These are phyloP conservation scores for Armadillidium nasatum DNA, from an alignment of 1,140 invertebrate species.

Conservation along the genomic window DNA sequence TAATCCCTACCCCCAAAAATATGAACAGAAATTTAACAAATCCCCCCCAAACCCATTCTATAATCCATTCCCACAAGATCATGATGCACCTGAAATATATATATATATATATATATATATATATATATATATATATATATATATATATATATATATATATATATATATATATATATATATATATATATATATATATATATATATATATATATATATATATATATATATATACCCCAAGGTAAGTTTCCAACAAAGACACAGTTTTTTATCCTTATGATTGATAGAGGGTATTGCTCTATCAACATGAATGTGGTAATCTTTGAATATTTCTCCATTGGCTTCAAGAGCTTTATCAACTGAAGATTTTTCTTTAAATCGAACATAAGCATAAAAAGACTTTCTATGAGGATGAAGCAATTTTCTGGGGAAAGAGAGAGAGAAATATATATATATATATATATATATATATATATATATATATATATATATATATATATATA, in stretches of 20 bases:
- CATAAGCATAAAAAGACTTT: not conserved
- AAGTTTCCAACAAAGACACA: not conserved
- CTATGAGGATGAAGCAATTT: not conserved
- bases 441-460: not conserved
- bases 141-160: slow-evolving; percentile 24
- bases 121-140: slow-evolving; percentile 18
- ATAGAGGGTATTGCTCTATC: not conserved
- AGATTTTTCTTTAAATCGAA: slow-evolving; percentile 5
- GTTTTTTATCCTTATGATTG: not conserved
- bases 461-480: too few relatives aligned
- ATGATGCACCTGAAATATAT: not conserved
- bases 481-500: too few relatives aligned
- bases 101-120: slow-evolving; percentile 19
- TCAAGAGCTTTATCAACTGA: not conserved
- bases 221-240: not conserved
- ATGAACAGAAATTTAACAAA: too few relatives aligned
- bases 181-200: slow-evolving; percentile 21
- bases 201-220: slow-evolving; percentile 12
- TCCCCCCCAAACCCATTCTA: too few relatives aligned
- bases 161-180: slow-evolving; percentile 8
- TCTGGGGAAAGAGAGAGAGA: not conserved
- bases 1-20: too few relatives aligned
- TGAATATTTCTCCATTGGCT: slow-evolving; percentile 10
- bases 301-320: not conserved
- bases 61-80: too few relatives aligned